Evolutionary conservation across 2,888 invertebrate genomes (phyloP).

Genomic region (Ormia ochracea): DNA sequence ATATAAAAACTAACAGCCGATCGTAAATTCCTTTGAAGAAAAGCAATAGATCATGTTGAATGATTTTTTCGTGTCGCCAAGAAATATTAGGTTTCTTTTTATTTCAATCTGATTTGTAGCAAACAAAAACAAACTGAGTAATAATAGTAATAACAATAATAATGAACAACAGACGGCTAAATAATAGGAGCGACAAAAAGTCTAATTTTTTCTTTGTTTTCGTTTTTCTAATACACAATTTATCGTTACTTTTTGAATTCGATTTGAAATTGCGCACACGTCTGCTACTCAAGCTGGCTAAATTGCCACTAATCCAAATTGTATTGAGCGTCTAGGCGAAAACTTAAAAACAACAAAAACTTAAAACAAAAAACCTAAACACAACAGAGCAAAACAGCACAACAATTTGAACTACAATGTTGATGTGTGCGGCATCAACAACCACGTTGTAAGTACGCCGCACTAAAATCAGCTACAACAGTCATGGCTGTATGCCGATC

Average conservation of each 20-base stretch:
- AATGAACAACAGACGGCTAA: slow-evolving; percentile 28
- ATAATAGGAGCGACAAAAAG: slow-evolving; percentile 15
- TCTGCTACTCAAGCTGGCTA: slow-evolving; percentile 65
- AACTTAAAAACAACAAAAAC: slow-evolving; percentile 60
- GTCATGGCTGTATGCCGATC: background rate
- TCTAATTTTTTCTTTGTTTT: background rate
- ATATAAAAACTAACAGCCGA: slow-evolving; percentile 6
- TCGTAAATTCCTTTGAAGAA: slow-evolving; percentile 35
- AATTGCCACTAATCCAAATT: slow-evolving; percentile 64
- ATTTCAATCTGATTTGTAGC: slow-evolving; percentile 13
- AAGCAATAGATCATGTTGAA: slow-evolving; percentile 20
- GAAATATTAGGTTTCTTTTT: slow-evolving; percentile 29
- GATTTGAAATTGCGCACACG: slow-evolving; percentile 59
- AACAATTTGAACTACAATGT: slow-evolving; percentile 22
- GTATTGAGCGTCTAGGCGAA: slow-evolving; percentile 63
- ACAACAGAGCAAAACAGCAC: background rate
- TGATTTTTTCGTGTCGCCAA: slow-evolving; percentile 24
- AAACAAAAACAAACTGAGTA: background rate
- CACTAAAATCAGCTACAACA: slow-evolving; percentile 35
- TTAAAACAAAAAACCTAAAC: slow-evolving; percentile 12
- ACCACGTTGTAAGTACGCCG: slow-evolving; percentile 18
- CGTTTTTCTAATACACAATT: slow-evolving; percentile 21
- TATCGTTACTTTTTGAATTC: slow-evolving; percentile 40
- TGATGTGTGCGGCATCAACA: slow-evolving; percentile 34
- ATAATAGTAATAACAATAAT: no score